Percentiles rank a stretch among this genome's conserved stretches.
These are phyloP conservation scores for Halichoeres trimaculatus DNA, from an alignment of 2,113 vertebrate species.

Conservation along the genomic window DNA sequence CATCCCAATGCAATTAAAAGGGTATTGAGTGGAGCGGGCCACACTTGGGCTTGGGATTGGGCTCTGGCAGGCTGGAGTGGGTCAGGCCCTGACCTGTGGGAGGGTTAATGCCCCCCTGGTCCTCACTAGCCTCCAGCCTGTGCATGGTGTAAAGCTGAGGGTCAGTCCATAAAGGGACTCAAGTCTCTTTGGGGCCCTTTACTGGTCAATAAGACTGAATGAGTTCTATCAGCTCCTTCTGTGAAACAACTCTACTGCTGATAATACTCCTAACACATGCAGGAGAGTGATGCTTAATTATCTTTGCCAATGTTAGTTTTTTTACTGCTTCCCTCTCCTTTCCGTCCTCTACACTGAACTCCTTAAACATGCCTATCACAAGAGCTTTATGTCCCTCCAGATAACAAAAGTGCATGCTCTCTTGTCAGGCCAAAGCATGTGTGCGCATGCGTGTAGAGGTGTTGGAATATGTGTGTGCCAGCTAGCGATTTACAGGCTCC, in stretches of 20 bases:
- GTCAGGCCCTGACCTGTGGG: conserved; percentile 71
- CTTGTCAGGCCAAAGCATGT: not conserved
- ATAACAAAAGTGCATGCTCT: conserved; percentile 13
- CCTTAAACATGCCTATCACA: conserved; percentile 10
- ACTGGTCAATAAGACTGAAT: conserved; percentile 78
- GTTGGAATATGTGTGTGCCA: conserved; percentile 43
- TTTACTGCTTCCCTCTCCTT: not conserved
- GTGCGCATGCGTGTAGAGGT: conserved; percentile 17
- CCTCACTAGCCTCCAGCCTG: conserved; percentile 68
- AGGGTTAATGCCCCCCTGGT: conserved; percentile 71
- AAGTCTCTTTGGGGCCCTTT: conserved; percentile 74
- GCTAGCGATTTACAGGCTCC: conserved; percentile 64
- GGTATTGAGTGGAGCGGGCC: conserved; percentile 75
- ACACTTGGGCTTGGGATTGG: conserved; percentile 56
- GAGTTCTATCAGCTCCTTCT: conserved; percentile 67
- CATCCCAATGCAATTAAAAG: conserved; percentile 83
- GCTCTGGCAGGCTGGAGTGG: conserved; percentile 47
- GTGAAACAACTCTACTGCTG: conserved; percentile 48
- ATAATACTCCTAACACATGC: conserved; percentile 41
- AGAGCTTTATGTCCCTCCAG: not conserved
- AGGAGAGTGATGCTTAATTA: conserved; percentile 33
- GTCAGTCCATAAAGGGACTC: conserved; percentile 81
- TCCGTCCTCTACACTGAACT: not conserved
- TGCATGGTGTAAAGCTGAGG: conserved; percentile 59
- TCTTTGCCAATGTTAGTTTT: not conserved